A percentile compares a stretch with the other conserved stretches of the same genome.
These are phyloP conservation scores for Bombus sibiricus DNA, from an alignment of 1,140 invertebrate genomes.

Conservation along the genomic window DNA sequence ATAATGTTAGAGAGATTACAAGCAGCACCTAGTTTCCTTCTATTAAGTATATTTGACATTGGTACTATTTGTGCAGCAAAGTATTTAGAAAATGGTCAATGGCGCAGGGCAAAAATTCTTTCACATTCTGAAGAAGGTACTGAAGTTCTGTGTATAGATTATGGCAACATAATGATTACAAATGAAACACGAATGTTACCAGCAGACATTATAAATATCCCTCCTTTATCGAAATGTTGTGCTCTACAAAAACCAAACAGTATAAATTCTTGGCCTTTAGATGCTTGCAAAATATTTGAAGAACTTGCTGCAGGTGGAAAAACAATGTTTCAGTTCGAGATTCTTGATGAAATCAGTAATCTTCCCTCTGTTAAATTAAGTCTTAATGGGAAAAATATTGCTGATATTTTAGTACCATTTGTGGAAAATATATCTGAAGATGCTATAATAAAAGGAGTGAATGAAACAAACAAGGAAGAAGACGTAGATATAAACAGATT, in stretches of 20 bases:
- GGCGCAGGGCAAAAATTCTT: conserved; percentile 85
- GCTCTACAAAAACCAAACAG: conserved; percentile 68
- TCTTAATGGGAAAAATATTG: conserved; percentile 64
- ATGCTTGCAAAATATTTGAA: conserved; percentile 67
- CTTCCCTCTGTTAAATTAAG: conserved; percentile 63
- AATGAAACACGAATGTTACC: conserved; percentile 76
- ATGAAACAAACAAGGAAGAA: neutral
- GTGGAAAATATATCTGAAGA: conserved; percentile 35
- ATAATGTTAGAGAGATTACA: conserved; percentile 83
- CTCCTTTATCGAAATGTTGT: conserved; percentile 77
- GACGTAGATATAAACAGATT: neutral
- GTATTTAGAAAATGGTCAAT: conserved; percentile 85
- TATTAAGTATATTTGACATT: conserved; percentile 79
- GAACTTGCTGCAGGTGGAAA: conserved; percentile 72
- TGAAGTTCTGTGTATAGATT: conserved; percentile 84
- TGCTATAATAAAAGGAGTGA: neutral
- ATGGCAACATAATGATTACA: conserved; percentile 81
- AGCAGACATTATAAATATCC: conserved; percentile 74
- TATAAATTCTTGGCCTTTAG: conserved; percentile 68
- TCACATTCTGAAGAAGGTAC: conserved; percentile 64
- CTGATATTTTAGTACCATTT: conserved; percentile 63
- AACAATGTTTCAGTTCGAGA: conserved; percentile 75
- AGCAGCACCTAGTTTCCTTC: conserved; percentile 82
- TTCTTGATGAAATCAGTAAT: conserved; percentile 79
- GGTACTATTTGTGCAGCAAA: conserved; percentile 85